Base-by-base conservation (phyloP, 2,888 invertebrate species). In the Zaprionus obscuricornis region DNA sequence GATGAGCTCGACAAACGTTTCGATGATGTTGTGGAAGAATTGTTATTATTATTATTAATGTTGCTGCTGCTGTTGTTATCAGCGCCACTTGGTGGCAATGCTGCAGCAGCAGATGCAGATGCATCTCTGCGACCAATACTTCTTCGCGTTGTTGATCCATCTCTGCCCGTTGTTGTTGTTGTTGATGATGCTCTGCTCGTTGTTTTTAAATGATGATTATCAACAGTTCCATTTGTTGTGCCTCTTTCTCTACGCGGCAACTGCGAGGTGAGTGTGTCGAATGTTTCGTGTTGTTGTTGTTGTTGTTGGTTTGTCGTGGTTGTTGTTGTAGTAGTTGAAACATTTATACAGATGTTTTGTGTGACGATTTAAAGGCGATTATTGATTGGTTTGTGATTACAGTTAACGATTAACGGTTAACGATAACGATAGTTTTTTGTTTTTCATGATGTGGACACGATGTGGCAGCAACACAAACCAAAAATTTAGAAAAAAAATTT, bases 1-100 rank as follows among this genome's bases (percentile, higher is more conserved):
- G 66, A 87, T 88, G 88, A 88, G 73, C 86, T 85, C 81, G 87
- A 81, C 73, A 88, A 85, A 79, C 86, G 83, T 84, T 83, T 82
- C 13, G 36, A 10, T 7, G 22, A 4, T 5, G 47, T 54, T 65
- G 55, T 74, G 69, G 57, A 7, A 20, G 18, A 42, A 34, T 39
- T 51, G 47, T 34, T 49, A 37, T 67, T 75, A 67, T 66, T 85
- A 62, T 59, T 72, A 68, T 69, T 67, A 37, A 50, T 62, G 59
- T 76, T 66, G 62, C 55, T 59, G 43, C 60, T 68, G 49, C 67
- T 68, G 49, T 62, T 73, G 31, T 74, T 74, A 62, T 46, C 57
- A 16, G 65, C 60, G 29, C 77, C 74, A 33, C 71, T 74, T 13
- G 75, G 71, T 13, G 83, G 81, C 49, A 63, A 46, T 64, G 66